Percentiles rank a stretch among this genome's conserved stretches.
Conservation (phyloP, 2,888 invertebrate genomes). For the Lepas anatifera region DNA sequence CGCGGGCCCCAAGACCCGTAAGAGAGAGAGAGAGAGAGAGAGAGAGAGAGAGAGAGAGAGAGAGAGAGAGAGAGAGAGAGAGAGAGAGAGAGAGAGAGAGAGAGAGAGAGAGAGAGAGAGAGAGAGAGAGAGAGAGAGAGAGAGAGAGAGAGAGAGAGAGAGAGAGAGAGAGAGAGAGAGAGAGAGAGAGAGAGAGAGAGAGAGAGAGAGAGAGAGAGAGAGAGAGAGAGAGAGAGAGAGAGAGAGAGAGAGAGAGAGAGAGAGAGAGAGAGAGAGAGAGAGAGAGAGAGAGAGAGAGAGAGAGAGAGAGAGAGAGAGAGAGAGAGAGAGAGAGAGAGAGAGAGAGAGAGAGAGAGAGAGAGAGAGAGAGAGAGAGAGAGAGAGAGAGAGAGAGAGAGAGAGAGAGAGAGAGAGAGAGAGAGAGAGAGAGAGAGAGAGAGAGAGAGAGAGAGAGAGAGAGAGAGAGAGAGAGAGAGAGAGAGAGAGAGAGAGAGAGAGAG, state of each 20-base stretch:
- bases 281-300: too few relatives aligned
- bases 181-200: background rate
- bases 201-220: conserved; percentile 15
- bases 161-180: conserved; percentile 18
- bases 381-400: conserved; percentile 26
- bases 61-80: too few relatives aligned
- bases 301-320: conserved; percentile 17
- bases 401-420: conserved; percentile 23
- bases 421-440: conserved; percentile 18
- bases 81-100: conserved; percentile 18
- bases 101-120: conserved; percentile 17
- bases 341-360: background rate
- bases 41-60: too few relatives aligned
- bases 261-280: too few relatives aligned
- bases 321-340: conserved; percentile 24
- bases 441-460: conserved; percentile 26
- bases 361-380: conserved; percentile 22
- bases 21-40: too few relatives aligned
- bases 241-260: background rate
- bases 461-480: conserved; percentile 30
- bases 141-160: conserved; percentile 26
- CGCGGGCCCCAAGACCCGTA: too few relatives aligned
- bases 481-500: conserved; percentile 28
- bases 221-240: conserved; percentile 21
- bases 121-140: conserved; percentile 25